Percentiles rank a stretch among this genome's conserved stretches.
phyloP scores from a whole-genome alignment of 2,888 invertebrate species.

The Biston stratarius region DNA sequence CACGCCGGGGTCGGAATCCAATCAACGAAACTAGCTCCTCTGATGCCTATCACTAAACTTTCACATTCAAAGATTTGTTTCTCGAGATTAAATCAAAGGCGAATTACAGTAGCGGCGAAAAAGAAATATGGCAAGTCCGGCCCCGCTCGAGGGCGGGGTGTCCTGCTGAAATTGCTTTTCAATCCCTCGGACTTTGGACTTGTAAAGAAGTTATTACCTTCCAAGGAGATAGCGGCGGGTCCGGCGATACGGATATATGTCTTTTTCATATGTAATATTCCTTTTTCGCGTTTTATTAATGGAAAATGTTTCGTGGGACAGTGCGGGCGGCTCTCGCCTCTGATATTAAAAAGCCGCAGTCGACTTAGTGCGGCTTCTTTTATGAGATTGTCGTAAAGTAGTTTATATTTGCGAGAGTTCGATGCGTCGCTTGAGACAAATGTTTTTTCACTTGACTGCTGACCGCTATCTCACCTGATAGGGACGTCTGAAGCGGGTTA shows the following conservation, averaged over 20 bases:
- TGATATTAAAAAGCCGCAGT: constrained; percentile 80
- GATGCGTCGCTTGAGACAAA: constrained; percentile 43
- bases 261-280: constrained; percentile 87
- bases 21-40: constrained; percentile 83
- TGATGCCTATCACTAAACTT: constrained; percentile 85
- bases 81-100: constrained; percentile 86
- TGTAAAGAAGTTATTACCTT: constrained; percentile 88
- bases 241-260: constrained; percentile 86
- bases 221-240: constrained; percentile 85
- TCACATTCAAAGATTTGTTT: constrained; percentile 87
- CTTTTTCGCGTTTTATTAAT: constrained; percentile 87
- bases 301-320: constrained; percentile 86
- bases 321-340: constrained; percentile 77
- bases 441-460: constrained; percentile 21
- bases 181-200: constrained; percentile 88
- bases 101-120: constrained; percentile 86
- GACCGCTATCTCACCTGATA: constrained; percentile 33
- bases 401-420: constrained; percentile 65
- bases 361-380: constrained; percentile 77
- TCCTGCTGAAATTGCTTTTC: constrained; percentile 87
- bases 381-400: constrained; percentile 78
- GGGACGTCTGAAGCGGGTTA: too few species aligned
- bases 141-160: constrained; percentile 82
- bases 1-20: constrained; percentile 75
- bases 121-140: constrained; percentile 85